Base-by-base conservation (phyloP, 2,888 invertebrate genomes). In the Cosmopolites sordidus region DNA sequence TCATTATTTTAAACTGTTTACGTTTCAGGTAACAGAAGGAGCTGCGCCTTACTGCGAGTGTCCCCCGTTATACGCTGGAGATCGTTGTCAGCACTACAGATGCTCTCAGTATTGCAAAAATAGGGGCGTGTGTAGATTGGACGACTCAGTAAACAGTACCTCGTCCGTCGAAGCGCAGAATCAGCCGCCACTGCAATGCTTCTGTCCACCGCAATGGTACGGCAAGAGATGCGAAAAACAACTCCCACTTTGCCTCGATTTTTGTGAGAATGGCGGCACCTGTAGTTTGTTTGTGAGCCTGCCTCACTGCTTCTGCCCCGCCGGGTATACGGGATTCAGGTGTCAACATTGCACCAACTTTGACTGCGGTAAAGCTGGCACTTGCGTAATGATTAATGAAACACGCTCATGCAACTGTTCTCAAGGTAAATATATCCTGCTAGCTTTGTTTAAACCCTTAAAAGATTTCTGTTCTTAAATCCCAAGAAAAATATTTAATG, bases 71-170 rank as follows among this genome's bases (percentile, higher is more conserved):
- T 89, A 82, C 71, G 77, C 78, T 37, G 87, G 89, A 14, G 76
- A 79, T 56, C 71, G 77, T 43, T 89, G 89, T 73, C 81, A 85
- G 68, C 79, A 80, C 64, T 84, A 82, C 70, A 78, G 82, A 49
- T 88, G 88, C 67, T 82, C 84, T 1, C 82, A 82, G 41, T 80
- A 79, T 68, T 88, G 88, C 65, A 75, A 78, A 62, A 83, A 84
- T 67, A 79, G 81, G 57, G 84, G 81, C 30, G 65, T 76, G 49
- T 84, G 83, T 60, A 76, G 77, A 43, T 71, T 78, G 2, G 73
- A 73, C 56, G 33, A 33, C 33, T 40, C 40, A 5, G 11, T 3
- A 16, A 17, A 17, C 18, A 12, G 27, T 3, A 15, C 15, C 2
- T 3, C 33, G 11, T 33, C 33, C 12, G 16, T 16, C 4, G 45